Conservation (phyloP, 2,888 invertebrate species). For the Cheilosia grossa region DNA sequence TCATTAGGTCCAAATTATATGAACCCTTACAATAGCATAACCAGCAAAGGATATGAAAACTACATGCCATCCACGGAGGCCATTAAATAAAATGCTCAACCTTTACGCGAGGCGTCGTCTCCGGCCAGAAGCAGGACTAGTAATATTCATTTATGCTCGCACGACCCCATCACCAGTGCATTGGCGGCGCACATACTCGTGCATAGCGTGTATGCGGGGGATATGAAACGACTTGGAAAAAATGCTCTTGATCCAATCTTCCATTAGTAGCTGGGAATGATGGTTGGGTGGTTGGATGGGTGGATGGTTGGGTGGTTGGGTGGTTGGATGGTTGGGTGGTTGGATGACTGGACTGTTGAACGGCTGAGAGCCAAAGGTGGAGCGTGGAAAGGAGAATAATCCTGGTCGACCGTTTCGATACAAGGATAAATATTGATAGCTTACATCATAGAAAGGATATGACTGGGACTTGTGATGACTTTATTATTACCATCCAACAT, state of each 20-base stretch:
- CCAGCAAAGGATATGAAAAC: conserved; percentile 60
- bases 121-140: conserved; percentile 4
- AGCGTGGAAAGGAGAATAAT: conserved; percentile 43
- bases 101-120: conserved; percentile 39
- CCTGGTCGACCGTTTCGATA: conserved; percentile 69
- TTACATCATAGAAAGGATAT: conserved; percentile 74
- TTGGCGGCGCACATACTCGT: conserved; percentile 2
- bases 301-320: conserved; percentile 16
- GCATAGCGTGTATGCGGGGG: conserved; percentile 48
- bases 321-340: conserved; percentile 10
- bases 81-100: conserved; percentile 61
- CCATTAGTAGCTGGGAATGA: conserved; percentile 61
- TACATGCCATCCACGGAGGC: conserved; percentile 39
- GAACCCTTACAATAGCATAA: conserved; percentile 23
- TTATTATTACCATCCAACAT: conserved; percentile 74
- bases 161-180: conserved; percentile 14
- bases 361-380: conserved; percentile 34
- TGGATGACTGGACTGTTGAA: neutral
- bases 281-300: conserved; percentile 25
- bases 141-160: conserved; percentile 50
- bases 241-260: conserved; percentile 72
- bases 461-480: conserved; percentile 70
- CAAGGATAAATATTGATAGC: conserved; percentile 74
- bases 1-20: conserved; percentile 20
- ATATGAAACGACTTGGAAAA: conserved; percentile 73